phyloP scores from a whole-genome alignment of 2,113 vertebrate genomes.

The Rostratula benghalensis region DNA sequence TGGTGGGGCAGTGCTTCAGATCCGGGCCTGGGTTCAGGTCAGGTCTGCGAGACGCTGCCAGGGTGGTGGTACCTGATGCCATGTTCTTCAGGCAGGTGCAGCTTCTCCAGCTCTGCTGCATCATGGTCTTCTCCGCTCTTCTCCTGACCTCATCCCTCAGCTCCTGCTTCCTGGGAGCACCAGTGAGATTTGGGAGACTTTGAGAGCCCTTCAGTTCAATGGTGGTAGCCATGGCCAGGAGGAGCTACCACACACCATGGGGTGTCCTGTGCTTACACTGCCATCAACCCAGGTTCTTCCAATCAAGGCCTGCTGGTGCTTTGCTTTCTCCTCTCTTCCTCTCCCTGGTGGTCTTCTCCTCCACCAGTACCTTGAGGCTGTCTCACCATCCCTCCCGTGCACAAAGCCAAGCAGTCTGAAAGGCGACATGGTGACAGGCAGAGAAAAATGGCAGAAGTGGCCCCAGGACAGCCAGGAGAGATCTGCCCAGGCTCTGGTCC shows the following conservation, averaged over 20 bases:
- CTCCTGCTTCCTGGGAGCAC: not conserved
- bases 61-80: accelerated
- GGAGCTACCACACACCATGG: not conserved
- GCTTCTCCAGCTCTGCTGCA: not conserved
- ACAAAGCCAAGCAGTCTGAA: not conserved
- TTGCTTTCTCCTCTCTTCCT: not conserved
- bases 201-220: not conserved
- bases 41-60: not conserved
- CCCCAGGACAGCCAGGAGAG: not conserved
- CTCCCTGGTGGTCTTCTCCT: not conserved
- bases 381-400: accelerated
- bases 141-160: not conserved
- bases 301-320: not conserved
- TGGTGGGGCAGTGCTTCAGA: not conserved
- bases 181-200: not conserved
- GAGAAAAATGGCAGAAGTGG: not conserved
- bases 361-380: not conserved
- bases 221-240: accelerated
- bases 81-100: not conserved
- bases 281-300: not conserved
- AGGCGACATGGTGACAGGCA: not conserved
- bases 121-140: accelerated
- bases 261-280: not conserved
- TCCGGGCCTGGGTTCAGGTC: not conserved
- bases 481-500: not conserved